phyloP scores from a whole-genome alignment of 2,113 vertebrate species.

The Orthochromis indermauri region DNA sequence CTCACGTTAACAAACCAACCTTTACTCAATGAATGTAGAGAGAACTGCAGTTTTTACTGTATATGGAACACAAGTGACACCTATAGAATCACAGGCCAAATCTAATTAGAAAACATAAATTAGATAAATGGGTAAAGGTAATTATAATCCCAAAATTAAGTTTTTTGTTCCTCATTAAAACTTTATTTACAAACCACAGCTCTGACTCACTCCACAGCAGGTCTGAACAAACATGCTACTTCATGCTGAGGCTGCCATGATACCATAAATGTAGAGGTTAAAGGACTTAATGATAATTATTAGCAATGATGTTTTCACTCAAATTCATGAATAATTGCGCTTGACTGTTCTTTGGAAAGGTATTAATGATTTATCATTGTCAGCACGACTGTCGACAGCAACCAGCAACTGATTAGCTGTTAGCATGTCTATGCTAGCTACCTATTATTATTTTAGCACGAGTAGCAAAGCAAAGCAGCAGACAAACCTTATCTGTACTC shows the following conservation, averaged over 20 bases:
- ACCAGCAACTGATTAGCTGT: not conserved
- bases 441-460: not conserved
- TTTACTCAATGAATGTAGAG: not conserved
- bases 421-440: not conserved
- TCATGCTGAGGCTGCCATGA: not conserved
- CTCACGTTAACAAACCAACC: rapidly evolving
- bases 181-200: rapidly evolving
- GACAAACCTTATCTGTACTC: not conserved
- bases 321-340: not conserved
- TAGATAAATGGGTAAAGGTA: not conserved
- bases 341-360: not conserved
- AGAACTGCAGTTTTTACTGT: rapidly evolving
- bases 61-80: not conserved
- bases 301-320: not conserved
- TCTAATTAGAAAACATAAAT: rapidly evolving
- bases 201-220: not conserved
- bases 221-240: not conserved
- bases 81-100: rapidly evolving
- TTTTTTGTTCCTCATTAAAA: rapidly evolving
- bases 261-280: not conserved
- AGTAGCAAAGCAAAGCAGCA: not conserved
- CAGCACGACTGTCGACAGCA: not conserved
- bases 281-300: not conserved
- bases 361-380: not conserved
- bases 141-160: rapidly evolving